phyloP scores from a whole-genome alignment of 2,113 vertebrate species.

The Clarias macrocephalus region DNA sequence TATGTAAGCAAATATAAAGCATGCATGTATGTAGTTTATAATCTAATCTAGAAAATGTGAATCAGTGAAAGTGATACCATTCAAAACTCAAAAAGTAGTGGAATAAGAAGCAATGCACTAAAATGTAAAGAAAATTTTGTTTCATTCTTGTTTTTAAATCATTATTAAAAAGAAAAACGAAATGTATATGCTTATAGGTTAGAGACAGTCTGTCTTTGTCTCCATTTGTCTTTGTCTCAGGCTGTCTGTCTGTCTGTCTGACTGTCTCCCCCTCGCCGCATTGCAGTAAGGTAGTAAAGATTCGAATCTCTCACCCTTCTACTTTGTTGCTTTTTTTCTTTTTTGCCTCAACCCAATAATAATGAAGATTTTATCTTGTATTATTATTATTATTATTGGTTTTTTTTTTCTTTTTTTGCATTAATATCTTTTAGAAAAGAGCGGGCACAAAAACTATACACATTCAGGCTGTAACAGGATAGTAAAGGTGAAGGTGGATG shows the following conservation, averaged over 20 bases:
- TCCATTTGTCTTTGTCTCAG: slow-evolving; percentile 41
- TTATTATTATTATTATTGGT: no score
- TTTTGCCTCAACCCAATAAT: neutral
- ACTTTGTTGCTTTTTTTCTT: no score
- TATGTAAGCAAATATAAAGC: no score
- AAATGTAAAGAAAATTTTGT: no score
- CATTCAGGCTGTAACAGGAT: neutral
- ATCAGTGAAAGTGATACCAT: no score
- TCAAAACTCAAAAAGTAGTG: no score
- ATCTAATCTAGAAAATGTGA: no score
- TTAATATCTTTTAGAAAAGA: no score
- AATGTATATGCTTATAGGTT: neutral
- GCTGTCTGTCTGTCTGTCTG: slow-evolving; percentile 48
- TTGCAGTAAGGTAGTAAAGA: slow-evolving; percentile 54
- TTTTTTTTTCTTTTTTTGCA: no score
- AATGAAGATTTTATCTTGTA: neutral
- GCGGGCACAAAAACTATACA: neutral
- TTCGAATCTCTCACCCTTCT: slow-evolving; percentile 12
- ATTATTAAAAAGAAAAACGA: no score
- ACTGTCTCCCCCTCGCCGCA: slow-evolving; percentile 47
- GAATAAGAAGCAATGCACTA: no score
- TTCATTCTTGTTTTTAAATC: neutral
- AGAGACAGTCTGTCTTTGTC: neutral
- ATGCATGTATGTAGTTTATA: no score
- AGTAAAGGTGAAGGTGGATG: neutral